Conservation (phyloP, 2,797 vertebrate genomes). For the Tragelaphus oryx region DNA sequence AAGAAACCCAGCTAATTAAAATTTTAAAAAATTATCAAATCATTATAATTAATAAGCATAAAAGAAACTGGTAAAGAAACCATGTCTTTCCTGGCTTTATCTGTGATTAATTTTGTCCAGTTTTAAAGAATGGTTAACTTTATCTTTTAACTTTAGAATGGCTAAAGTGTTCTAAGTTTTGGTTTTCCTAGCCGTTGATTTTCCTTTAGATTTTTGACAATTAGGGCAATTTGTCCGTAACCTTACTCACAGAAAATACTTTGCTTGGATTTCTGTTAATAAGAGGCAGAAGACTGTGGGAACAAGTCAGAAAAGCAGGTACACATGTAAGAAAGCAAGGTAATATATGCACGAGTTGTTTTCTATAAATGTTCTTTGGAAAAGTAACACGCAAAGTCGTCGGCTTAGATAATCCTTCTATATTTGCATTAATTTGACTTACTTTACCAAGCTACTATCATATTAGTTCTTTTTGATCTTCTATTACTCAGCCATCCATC, state of each 20-base stretch:
- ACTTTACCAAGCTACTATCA: conserved; percentile 12
- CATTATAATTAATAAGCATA: too few relatives aligned
- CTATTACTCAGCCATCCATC: not conserved
- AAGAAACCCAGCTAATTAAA: too few relatives aligned
- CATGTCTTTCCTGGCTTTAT: not conserved
- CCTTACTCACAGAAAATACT: not conserved
- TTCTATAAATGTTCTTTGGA: not conserved
- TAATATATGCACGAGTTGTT: not conserved
- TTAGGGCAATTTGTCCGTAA: not conserved
- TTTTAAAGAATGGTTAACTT: not conserved
- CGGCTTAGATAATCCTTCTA: not conserved
- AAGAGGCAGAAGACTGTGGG: not conserved
- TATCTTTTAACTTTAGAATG: not conserved
- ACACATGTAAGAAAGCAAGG: not conserved
- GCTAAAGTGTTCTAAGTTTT: not conserved
- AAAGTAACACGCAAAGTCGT: not conserved
- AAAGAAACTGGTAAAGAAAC: conserved; percentile 9
- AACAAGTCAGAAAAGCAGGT: not conserved
- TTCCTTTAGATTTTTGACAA: not conserved
- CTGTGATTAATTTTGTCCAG: not conserved
- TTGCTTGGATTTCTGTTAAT: not conserved
- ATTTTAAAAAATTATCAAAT: too few relatives aligned
- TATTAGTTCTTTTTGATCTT: not conserved
- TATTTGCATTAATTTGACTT: not conserved
- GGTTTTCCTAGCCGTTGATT: not conserved